Conservation (phyloP, 2,888 invertebrate species). For the Cantharis rufa region DNA sequence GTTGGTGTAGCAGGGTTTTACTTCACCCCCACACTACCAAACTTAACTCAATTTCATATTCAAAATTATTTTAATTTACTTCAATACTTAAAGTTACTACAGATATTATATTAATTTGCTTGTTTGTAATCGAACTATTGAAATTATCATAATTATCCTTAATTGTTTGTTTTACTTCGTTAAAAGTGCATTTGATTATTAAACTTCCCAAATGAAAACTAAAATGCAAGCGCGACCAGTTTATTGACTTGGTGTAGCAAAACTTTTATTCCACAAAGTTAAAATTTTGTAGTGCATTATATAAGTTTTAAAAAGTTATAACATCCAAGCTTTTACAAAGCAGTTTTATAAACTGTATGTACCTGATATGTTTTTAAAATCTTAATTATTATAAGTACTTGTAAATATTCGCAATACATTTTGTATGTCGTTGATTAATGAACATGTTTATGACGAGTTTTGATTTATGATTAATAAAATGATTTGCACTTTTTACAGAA, state of each 20-base stretch:
- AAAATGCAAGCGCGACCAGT: conserved; percentile 19
- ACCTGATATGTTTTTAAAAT: conserved; percentile 24
- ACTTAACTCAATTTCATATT: neutral
- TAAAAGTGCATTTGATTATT: neutral
- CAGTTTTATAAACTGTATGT: conserved; percentile 10
- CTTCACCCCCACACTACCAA: neutral
- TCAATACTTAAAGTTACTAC: neutral
- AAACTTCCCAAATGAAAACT: conserved; percentile 6
- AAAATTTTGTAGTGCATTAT: conserved; percentile 25
- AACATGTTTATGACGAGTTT: neutral
- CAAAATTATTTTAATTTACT: too few relatives aligned
- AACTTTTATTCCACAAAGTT: conserved; percentile 14
- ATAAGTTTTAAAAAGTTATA: conserved; percentile 19
- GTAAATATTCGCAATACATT: neutral
- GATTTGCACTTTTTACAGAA: neutral
- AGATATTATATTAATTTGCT: neutral
- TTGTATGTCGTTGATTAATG: conserved; percentile 2
- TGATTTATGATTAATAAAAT: neutral
- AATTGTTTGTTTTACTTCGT: neutral
- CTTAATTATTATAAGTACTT: conserved; percentile 14
- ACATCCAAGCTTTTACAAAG: conserved; percentile 14
- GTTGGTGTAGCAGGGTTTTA: neutral
- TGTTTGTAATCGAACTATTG: neutral
- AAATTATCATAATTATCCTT: neutral
- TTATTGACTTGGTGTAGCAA: conserved; percentile 13